Evolutionary conservation across 1,140 invertebrate species (phyloP), one percentile per base, ranked within the genome.

Genomic region (Hycleus phaleratus): DNA sequence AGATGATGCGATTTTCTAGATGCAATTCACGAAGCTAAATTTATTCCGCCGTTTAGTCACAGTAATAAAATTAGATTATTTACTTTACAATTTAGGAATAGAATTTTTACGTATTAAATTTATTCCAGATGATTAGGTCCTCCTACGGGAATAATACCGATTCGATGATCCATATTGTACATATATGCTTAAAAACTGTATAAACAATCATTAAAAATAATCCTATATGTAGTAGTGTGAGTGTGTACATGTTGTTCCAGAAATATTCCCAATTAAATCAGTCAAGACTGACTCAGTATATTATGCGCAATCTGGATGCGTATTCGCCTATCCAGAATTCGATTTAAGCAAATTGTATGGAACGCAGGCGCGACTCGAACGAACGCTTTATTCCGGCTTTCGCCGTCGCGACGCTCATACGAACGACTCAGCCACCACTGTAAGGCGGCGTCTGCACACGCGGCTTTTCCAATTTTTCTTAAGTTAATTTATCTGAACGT

Each of bases 351-450:
- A 32, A 32, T 32, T 32, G 32, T 5, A 39, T 49, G 44, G 49
- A 11, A 60, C 61, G 60, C 59, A 58, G 39, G 52, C 55, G 62
- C 62, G 11, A 32, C 59, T 38, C 24, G 8, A 44, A 43, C 40
- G 46, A 44, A 26, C 53, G 58, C 49, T 63, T 69, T 68, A 69
- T 64, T 71, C 63, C 54, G 63, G 51, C 45, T 61, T 61, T 61
- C 60, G 49, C 53, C 72, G 71, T 68, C 67, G 70, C 68, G 72
- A 68, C 71, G 70, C 68, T 69, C 69, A 74, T 70, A 73, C 71
- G 72, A 74, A 74, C 72, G 71, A 74, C 69, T 66, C 56, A 67
- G 68, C 68, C 68, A 68, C 68, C 69, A 74, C 64, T 71, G 70
- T 65, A 50, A 66, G 70, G 71, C 71, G 70, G 67, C 72, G 61